Conservation (phyloP, 2,888 invertebrate genomes). For the Pristionchus maxplancki region DNA sequence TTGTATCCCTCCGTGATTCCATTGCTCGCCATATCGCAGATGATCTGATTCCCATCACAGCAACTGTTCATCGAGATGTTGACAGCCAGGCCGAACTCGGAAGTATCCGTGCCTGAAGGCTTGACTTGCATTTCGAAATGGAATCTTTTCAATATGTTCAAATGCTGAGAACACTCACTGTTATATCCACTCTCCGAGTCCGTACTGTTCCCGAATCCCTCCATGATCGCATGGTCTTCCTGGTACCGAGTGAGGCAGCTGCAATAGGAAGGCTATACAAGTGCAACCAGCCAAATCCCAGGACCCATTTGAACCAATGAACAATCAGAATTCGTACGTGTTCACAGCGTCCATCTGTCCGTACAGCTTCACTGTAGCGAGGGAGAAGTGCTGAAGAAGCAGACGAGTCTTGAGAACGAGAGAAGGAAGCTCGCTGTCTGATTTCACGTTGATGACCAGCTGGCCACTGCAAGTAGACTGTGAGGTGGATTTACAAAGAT, state of each 20-base stretch:
- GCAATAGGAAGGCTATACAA: neutral
- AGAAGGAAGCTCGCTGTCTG: conserved; percentile 72
- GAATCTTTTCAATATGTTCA: neutral
- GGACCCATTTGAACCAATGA: neutral
- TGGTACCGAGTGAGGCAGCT: conserved; percentile 23
- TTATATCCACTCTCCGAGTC: neutral
- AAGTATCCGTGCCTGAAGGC: neutral
- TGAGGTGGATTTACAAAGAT: no score
- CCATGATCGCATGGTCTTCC: conserved; percentile 28
- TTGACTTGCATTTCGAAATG: no score
- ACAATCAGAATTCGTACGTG: neutral
- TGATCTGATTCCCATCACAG: conserved; percentile 50
- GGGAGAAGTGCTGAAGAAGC: conserved; percentile 74
- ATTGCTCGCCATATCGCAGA: conserved; percentile 2
- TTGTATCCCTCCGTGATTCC: conserved; percentile 5
- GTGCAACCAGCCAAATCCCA: no score
- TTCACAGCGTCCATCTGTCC: conserved; percentile 61
- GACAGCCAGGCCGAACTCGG: neutral
- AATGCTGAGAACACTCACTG: neutral
- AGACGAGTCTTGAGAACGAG: conserved; percentile 75
- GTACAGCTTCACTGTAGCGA: conserved; percentile 73
- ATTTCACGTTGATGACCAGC: conserved; percentile 64
- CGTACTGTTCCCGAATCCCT: neutral
- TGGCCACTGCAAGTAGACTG: conserved; percentile 61
- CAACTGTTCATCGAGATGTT: conserved; percentile 30